A percentile compares a stretch with the other conserved stretches of the same genome.
These are phyloP conservation scores for Amphipoea oculea DNA, from an alignment of 2,888 invertebrate genomes.

Conservation along the genomic window DNA sequence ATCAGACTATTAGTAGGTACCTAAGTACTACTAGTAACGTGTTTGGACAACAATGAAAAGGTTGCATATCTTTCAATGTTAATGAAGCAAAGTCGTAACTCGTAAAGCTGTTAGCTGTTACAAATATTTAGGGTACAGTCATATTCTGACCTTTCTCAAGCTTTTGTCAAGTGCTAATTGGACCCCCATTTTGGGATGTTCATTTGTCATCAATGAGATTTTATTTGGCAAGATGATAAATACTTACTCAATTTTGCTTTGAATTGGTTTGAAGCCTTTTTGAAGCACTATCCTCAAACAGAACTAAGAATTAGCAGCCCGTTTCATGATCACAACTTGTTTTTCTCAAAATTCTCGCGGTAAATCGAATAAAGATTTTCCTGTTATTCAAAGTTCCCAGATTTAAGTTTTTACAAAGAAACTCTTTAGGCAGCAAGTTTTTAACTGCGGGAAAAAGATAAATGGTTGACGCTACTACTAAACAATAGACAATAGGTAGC, in stretches of 20 bases:
- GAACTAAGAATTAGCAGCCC: not conserved
- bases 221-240: conserved; percentile 4
- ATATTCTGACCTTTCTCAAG: conserved; percentile 12
- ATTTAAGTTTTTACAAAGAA: conserved; percentile 53
- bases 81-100: not conserved
- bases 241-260: not conserved
- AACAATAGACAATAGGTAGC: conserved; percentile 58
- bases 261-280: not conserved
- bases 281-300: not conserved
- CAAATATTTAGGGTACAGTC: conserved; percentile 23
- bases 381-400: conserved; percentile 49
- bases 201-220: conserved; percentile 24
- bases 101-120: not conserved
- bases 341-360: conserved; percentile 4
- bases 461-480: conserved; percentile 47
- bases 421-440: conserved; percentile 22
- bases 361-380: conserved; percentile 40
- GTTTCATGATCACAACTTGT: not conserved
- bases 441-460: conserved; percentile 61
- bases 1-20: not conserved
- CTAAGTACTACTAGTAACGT: not conserved
- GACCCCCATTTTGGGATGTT: conserved; percentile 18
- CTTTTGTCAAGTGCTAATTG: conserved; percentile 34
- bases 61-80: conserved; percentile 27
- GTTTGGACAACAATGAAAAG: conserved; percentile 10